Evolutionary conservation across 2,113 vertebrate genomes (phyloP).

Genomic region (Cyprinodon brontotheroides): DNA sequence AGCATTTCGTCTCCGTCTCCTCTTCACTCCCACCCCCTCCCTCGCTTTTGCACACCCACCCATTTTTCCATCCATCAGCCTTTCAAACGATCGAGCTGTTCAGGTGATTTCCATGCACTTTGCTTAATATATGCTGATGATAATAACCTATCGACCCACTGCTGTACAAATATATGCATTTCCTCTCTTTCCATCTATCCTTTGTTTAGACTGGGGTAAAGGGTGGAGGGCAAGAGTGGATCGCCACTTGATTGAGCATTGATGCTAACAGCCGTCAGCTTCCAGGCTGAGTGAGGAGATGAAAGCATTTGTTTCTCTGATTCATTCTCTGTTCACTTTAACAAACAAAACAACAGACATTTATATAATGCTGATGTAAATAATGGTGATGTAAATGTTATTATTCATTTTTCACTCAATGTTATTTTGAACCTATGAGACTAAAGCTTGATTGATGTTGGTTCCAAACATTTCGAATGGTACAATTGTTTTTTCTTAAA

Average conservation of each 20-base stretch:
- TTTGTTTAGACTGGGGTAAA: constrained; percentile 51
- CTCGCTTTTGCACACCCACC: constrained; percentile 12
- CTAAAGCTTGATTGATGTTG: neutral
- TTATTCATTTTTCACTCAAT: neutral
- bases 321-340: constrained; percentile 11
- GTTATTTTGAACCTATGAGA: neutral
- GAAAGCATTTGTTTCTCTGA: constrained; percentile 42
- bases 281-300: constrained; percentile 26
- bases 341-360: neutral
- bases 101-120: constrained; percentile 63
- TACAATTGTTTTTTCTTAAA: neutral
- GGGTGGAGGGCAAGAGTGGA: constrained; percentile 41
- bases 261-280: constrained; percentile 30
- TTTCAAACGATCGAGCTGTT: constrained; percentile 53
- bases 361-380: neutral
- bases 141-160: constrained; percentile 71
- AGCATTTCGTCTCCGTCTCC: constrained; percentile 1
- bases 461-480: neutral
- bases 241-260: constrained; percentile 56
- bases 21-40: constrained; percentile 10
- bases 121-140: constrained; percentile 70
- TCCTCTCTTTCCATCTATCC: constrained; percentile 34
- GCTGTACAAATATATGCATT: constrained; percentile 56
- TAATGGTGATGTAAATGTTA: constrained; percentile 8
- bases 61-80: constrained; percentile 30